Conservation (phyloP, 2,113 vertebrate genomes). For the Chauna torquata region DNA sequence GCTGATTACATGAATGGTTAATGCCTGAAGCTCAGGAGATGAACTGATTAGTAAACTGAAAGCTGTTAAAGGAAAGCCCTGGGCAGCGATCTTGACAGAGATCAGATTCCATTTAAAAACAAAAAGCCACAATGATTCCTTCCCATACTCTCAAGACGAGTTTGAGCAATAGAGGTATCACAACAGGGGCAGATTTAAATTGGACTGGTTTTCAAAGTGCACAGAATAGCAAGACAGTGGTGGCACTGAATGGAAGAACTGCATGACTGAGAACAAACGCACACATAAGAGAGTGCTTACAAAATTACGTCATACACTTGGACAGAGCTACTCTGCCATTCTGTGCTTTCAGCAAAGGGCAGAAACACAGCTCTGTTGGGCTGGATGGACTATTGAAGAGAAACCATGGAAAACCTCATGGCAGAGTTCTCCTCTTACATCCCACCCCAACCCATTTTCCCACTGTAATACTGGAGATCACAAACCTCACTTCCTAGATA, state of each 20-base stretch:
- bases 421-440: neutral
- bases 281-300: neutral
- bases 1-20: slow-evolving; percentile 32
- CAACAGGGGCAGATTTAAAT: slow-evolving; percentile 32
- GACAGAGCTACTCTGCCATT: neutral
- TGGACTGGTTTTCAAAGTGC: neutral
- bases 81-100: slow-evolving; percentile 13
- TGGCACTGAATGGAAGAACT: slow-evolving; percentile 4
- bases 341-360: neutral
- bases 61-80: slow-evolving; percentile 15
- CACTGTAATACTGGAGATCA: neutral
- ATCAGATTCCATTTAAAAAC: slow-evolving; percentile 37
- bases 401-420: neutral
- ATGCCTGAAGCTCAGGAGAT: neutral
- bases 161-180: slow-evolving; percentile 40
- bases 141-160: slow-evolving; percentile 21
- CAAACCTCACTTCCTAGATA: neutral
- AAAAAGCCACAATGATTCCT: neutral
- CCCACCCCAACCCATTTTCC: neutral
- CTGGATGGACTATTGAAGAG: neutral
- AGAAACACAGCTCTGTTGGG: neutral
- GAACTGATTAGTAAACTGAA: slow-evolving; percentile 14
- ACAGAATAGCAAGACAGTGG: neutral
- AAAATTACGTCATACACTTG: neutral
- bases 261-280: slow-evolving; percentile 17